Evolutionary conservation across 2,113 vertebrate species (phyloP).

Genomic region (Cardinalis cardinalis): DNA sequence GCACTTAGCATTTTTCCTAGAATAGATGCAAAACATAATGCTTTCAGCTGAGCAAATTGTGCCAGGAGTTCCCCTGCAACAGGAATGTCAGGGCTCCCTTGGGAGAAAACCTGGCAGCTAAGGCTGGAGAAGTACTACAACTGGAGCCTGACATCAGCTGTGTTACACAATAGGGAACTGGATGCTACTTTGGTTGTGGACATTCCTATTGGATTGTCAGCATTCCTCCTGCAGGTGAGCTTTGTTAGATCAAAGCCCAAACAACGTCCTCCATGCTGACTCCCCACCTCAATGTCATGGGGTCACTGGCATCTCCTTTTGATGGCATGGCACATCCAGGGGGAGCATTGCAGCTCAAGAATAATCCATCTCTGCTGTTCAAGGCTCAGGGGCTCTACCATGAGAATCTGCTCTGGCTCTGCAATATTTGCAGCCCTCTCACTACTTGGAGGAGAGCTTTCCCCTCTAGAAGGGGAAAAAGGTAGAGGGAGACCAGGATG

Average conservation of each 20-base stretch:
- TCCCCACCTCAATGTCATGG: background rate
- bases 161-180: background rate
- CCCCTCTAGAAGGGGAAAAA: background rate
- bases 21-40: background rate
- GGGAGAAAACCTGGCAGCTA: background rate
- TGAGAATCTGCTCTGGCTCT: background rate
- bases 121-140: background rate
- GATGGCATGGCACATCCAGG: background rate
- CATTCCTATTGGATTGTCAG: background rate
- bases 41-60: background rate
- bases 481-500: background rate
- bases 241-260: background rate
- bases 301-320: background rate
- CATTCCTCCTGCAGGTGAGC: background rate
- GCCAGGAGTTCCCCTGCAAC: conserved; percentile 16
- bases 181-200: background rate
- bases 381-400: fast-evolving
- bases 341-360: background rate
- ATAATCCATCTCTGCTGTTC: background rate
- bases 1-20: conserved; percentile 16
- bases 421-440: background rate
- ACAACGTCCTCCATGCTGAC: background rate
- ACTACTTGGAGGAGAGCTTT: background rate
- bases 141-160: background rate
- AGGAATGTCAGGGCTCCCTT: background rate